Base-by-base conservation (phyloP, 30 jellyfish, hydroid and myxozoan species). In the Hydractinia symbiolongicarpus region DNA sequence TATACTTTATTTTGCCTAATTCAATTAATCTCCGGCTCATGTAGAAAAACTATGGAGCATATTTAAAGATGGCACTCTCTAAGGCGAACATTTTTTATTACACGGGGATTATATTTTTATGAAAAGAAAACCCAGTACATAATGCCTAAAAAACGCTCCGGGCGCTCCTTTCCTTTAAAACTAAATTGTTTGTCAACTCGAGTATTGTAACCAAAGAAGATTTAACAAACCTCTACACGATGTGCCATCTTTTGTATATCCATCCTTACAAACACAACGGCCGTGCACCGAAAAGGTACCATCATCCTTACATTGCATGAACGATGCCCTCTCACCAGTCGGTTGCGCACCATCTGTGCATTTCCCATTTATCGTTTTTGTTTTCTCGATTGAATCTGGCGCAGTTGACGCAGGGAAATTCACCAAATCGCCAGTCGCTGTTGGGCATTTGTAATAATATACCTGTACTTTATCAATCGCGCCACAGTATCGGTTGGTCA, bases 371-470 rank as follows among this genome's bases (percentile, higher is more conserved):
- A 76, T 76, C 55, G 55, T 20, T 8, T 15, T 53, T 15, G 8
- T 6, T 14, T 56, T 40, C 17, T 54, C 73, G 17, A 50, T 17
- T 30, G 16, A 6, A 76, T 76, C 73, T 6, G 84, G 84, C 16
- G 84, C 84, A 50, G 84, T 50, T 76, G 53, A 14, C 49, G 77
- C 16, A 50, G n/a, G 49, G 55, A 76, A 76, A 54, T 76, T 55
- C 16, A 56, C 84, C 9, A 79, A 76, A 49, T 79, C 79, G 6
- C 86, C 91, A 50, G 84, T 81, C 21, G 10, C 49, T n/a, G 81
- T 20, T 4, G 92, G 96, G 71, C 96, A 89, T 4, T 50, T 30
- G 14, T 16, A 15, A 70, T 89, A 89, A 16, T 16, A 21, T 1
- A 76, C 84, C 15, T 8, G 20, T 4, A 76, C 8, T 51, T 53